Evolutionary conservation across 53 echinoderm and acorn worm genomes (phyloP).

Genomic region (Mesocentrotus franciscanus): DNA sequence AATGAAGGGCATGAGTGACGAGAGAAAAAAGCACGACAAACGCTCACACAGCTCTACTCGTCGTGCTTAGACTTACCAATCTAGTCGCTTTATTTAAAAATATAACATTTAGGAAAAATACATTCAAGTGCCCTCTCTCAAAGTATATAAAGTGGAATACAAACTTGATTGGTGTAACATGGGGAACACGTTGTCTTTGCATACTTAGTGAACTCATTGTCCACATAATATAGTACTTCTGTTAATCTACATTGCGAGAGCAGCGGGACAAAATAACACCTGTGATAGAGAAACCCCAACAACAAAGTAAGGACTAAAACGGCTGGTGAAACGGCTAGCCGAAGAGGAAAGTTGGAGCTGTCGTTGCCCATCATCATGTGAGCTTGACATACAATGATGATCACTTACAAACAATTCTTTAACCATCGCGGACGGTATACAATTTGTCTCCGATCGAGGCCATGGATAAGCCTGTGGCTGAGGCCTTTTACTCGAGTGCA

Average conservation of each 20-base stretch:
- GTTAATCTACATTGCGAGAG: not conserved
- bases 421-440: not conserved
- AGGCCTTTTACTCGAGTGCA: not conserved
- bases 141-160: not conserved
- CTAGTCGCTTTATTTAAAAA: not conserved
- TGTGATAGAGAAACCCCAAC: not conserved
- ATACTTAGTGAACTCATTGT: not conserved
- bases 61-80: not conserved
- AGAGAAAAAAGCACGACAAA: not conserved
- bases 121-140: not conserved
- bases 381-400: conserved; percentile 28
- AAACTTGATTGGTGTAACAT: too few species aligned
- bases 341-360: not conserved
- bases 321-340: not conserved
- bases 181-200: too few species aligned
- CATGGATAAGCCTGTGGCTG: too few species aligned
- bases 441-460: not conserved
- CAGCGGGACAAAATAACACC: not conserved
- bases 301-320: not conserved
- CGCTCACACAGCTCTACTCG: not conserved
- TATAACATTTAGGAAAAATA: not conserved
- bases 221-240: not conserved
- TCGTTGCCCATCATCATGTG: not conserved
- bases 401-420: conserved; percentile 30
- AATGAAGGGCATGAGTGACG: conserved; percentile 16